Evolutionary conservation across 2,797 vertebrate genomes (phyloP).

Genomic region (Anguilla anguilla): DNA sequence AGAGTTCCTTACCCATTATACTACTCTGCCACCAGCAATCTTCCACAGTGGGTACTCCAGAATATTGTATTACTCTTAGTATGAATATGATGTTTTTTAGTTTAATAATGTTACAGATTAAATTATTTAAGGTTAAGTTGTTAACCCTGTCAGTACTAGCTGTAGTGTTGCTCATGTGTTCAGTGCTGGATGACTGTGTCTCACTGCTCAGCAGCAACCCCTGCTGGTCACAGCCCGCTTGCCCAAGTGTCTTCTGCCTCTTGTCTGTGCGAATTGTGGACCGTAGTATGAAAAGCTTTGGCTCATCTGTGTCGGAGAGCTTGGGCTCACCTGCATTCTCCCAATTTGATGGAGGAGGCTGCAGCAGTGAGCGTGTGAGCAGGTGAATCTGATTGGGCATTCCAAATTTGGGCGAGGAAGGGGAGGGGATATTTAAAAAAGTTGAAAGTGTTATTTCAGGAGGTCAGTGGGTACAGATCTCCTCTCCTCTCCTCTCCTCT

Average conservation of each 20-base stretch:
- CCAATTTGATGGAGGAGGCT: not conserved
- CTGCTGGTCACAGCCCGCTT: not conserved
- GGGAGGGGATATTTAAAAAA: not conserved
- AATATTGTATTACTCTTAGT: not conserved
- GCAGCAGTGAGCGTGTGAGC: not conserved
- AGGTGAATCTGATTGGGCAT: not conserved
- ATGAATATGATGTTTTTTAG: too few relatives aligned
- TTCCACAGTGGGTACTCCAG: not conserved
- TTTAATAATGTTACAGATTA: too few relatives aligned
- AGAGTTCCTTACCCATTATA: too few relatives aligned
- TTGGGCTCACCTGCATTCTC: too few relatives aligned
- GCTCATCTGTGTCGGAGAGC: too few relatives aligned
- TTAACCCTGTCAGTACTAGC: not conserved
- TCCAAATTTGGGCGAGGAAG: not conserved
- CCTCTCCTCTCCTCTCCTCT: slow-evolving; percentile 17
- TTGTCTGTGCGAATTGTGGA: not conserved
- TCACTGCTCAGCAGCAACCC: not conserved
- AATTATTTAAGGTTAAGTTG: too few relatives aligned
- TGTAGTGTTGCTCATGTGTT: not conserved
- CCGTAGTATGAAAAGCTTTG: not conserved
- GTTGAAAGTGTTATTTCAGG: not conserved
- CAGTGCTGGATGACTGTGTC: not conserved
- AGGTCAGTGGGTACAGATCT: too few relatives aligned
- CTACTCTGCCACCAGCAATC: too few relatives aligned
- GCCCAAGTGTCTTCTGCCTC: not conserved